These are phyloP conservation scores for Trachymyrmex septentrionalis DNA, from an alignment of 1,140 invertebrate species.

Conservation along the genomic window DNA sequence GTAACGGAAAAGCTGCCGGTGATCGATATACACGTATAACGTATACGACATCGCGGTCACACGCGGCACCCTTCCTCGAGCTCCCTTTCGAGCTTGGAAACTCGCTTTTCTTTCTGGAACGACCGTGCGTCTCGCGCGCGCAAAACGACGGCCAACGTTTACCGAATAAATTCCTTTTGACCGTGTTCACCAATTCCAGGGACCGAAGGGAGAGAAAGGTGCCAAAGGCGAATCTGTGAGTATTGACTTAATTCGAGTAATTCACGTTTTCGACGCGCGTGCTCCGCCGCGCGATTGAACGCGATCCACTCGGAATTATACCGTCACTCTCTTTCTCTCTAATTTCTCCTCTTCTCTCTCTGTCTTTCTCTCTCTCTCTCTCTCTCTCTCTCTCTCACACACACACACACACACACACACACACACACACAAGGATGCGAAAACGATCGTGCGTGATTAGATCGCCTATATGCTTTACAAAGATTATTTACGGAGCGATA, in stretches of 20 bases:
- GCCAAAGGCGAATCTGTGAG: slow-evolving; percentile 95
- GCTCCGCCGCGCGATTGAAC: slow-evolving; percentile 4
- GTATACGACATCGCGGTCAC: slow-evolving; percentile 36
- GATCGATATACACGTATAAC: slow-evolving; percentile 22
- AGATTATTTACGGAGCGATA: slow-evolving; percentile 20
- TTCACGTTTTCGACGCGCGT: slow-evolving; percentile 65
- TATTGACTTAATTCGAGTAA: slow-evolving; percentile 82
- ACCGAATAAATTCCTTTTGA: slow-evolving; percentile 74
- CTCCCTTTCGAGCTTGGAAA: slow-evolving; percentile 23
- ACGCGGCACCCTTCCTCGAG: slow-evolving; percentile 44
- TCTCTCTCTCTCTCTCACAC: no score
- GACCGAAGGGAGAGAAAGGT: slow-evolving; percentile 95
- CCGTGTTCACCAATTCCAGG: slow-evolving; percentile 88
- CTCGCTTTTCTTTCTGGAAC: slow-evolving; percentile 48
- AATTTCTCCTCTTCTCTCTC: not conserved
- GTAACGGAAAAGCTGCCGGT: not conserved
- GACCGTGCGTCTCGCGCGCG: slow-evolving; percentile 65
- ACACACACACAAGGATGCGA: slow-evolving; percentile 37
- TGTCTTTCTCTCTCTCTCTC: not conserved
- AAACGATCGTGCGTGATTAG: slow-evolving; percentile 25
- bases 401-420: no score
- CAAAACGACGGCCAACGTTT: slow-evolving; percentile 64
- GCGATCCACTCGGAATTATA: slow-evolving; percentile 25
- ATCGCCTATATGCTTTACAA: not conserved
- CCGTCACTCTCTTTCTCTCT: not conserved